Percentiles rank a stretch among this genome's conserved stretches.
phyloP scores from a whole-genome alignment of 2,888 invertebrate species.

The Ecdyonurus torrentis region DNA sequence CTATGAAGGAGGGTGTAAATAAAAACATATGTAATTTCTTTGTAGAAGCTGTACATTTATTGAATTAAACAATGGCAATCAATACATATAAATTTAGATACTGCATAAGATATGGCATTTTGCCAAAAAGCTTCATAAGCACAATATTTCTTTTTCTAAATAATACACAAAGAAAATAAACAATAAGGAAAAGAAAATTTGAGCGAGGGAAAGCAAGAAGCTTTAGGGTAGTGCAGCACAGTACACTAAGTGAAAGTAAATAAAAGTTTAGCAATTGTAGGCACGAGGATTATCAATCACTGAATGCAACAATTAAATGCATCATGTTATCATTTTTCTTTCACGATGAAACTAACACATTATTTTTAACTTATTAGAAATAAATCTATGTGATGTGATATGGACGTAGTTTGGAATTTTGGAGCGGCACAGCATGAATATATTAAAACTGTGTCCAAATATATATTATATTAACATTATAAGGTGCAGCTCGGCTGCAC shows the following conservation, averaged over 20 bases:
- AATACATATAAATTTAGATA: slow-evolving; percentile 9
- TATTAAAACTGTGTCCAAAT: neutral
- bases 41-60: slow-evolving; percentile 11
- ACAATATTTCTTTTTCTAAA: slow-evolving; percentile 9
- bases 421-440: neutral
- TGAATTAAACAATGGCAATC: slow-evolving; percentile 13
- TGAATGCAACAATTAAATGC: too few species aligned
- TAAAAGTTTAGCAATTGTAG: neutral
- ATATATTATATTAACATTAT: neutral
- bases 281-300: slow-evolving; percentile 5
- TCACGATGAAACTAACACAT: neutral
- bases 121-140: slow-evolving; percentile 9
- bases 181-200: neutral
- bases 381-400: neutral
- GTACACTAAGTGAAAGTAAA: neutral
- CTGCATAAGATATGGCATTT: neutral
- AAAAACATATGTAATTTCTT: neutral
- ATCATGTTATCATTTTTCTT: too few species aligned
- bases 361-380: neutral
- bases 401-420: neutral
- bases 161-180: slow-evolving; percentile 2
- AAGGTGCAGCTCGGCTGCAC: neutral
- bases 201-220: slow-evolving; percentile 3
- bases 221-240: neutral
- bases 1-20: neutral